Base-by-base conservation (phyloP, 2,888 invertebrate genomes). In the Stegana nigrithorax region DNA sequence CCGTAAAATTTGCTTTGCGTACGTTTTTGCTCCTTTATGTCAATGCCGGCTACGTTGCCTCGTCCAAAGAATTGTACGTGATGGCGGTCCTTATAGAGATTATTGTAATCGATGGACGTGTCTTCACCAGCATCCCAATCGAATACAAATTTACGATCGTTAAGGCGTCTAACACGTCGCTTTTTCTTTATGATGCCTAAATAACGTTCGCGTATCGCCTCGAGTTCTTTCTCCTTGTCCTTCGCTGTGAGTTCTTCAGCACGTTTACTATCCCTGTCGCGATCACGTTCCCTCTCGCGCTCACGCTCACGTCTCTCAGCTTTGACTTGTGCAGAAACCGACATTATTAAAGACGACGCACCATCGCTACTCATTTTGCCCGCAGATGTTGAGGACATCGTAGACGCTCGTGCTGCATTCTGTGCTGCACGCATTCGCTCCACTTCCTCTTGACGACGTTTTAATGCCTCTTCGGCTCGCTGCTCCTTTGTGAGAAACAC, bases 61-160 rank as follows among this genome's bases (percentile, higher is more conserved):
- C 99, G 89, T 0, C 99, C 99, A 87, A 94, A 99, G 85, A 99
- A 98, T 86, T 98, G 97, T 4, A 97, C 95, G 86, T 97, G 95
- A 87, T 99, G 98, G 55, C 94, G 89, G 74, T 98, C 96, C 85
- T 98, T 98, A 82, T 99, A 99, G 21, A 99, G 87, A 65, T 92
- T 91, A 85, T 99, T 99, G 82, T 99, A 99, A 87, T 99, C 99
- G 67, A 93, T 92, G 2, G 97, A 96, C 0, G 99, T 99, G 81
- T 99, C 99, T 86, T 99, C 99, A 0, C 95, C 93, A 0, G 97
- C 97, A 87, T 99, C 99, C 99, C 99, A 99, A 86, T 99, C 99
- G 86, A 99, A 99, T 0, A 99, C 98, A 88, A 99, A 99, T 87
- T 99, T 99, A 14, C 98, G 89, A 83, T 99, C 99, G 86, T 99